Percentiles rank a stretch among this genome's conserved stretches.
Conservation (phyloP, 37 sponge, comb jelly and placozoan genomes). For the Cliona cf. orientalis region DNA sequence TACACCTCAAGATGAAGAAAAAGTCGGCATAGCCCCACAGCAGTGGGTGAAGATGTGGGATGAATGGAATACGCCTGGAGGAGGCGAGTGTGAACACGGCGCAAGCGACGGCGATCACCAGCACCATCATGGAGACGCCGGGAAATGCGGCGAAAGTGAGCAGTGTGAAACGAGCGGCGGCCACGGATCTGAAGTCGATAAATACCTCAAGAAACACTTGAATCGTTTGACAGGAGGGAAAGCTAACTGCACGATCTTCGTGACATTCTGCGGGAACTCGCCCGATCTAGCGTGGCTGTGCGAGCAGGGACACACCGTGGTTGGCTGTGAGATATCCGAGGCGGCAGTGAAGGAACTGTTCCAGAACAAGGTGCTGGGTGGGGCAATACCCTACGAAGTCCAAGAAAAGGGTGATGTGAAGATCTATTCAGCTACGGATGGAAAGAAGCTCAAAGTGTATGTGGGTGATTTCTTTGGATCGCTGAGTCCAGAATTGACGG, state of each 20-base stretch:
- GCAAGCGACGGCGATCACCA: too few relatives aligned
- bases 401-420: background rate
- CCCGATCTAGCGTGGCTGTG: slow-evolving; percentile 20
- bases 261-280: slow-evolving; percentile 15
- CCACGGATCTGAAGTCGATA: background rate
- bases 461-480: slow-evolving; percentile 20
- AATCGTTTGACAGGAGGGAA: background rate
- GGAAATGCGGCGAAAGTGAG: too few relatives aligned
- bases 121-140: too few relatives aligned
- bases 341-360: slow-evolving; percentile 12
- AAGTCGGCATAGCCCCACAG: too few relatives aligned
- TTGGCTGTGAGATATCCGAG: slow-evolving; percentile 16
- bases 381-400: slow-evolving; percentile 13
- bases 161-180: too few relatives aligned
- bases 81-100: too few relatives aligned
- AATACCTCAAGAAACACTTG: background rate
- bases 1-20: too few relatives aligned
- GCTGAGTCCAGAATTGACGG: background rate
- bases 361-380: background rate
- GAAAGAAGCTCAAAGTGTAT: slow-evolving; percentile 9
- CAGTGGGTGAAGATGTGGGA: too few relatives aligned
- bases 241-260: background rate
- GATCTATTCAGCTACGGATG: slow-evolving; percentile 22
- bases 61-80: too few relatives aligned
- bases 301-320: slow-evolving; percentile 12